Conservation (phyloP, 2,113 vertebrate species). For the Triplophysa siluroides region DNA sequence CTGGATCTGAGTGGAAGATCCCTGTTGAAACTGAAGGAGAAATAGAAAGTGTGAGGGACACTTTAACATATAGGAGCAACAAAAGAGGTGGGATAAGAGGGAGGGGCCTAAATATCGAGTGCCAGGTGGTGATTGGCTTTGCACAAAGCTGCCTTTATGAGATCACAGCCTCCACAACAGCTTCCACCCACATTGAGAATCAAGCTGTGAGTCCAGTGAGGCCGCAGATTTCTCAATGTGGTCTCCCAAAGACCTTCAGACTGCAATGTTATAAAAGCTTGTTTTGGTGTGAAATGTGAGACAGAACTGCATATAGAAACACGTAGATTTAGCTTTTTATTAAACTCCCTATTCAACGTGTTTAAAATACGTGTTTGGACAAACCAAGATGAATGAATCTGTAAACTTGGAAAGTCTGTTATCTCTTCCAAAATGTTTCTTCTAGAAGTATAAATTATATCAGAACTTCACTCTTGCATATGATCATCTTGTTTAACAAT, state of each 20-base stretch:
- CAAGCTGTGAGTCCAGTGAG: constrained; percentile 28
- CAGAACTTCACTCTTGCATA: neutral
- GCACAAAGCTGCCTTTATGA: constrained; percentile 76
- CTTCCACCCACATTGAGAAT: constrained; percentile 60
- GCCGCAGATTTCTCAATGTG: neutral
- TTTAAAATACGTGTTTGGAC: too few species aligned
- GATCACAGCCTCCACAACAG: constrained; percentile 75
- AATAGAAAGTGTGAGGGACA: constrained; percentile 7
- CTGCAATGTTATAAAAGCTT: neutral
- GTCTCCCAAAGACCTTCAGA: neutral
- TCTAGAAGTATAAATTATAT: neutral
- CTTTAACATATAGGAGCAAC: constrained; percentile 6
- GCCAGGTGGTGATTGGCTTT: constrained; percentile 71
- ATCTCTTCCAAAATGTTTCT: neutral
- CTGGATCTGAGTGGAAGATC: constrained; percentile 72
- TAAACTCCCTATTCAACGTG: too few species aligned
- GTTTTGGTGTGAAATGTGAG: neutral
- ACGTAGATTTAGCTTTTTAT: too few species aligned
- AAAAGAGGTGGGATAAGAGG: constrained; percentile 55
- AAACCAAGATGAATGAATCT: too few species aligned
- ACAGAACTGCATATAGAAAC: neutral
- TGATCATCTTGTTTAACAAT: neutral
- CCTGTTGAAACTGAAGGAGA: constrained; percentile 60
- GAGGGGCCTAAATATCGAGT: constrained; percentile 45
- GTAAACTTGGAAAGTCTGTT: neutral